Conservation (phyloP, 1,140 invertebrate genomes). For the Temnothorax nylanderi region DNA sequence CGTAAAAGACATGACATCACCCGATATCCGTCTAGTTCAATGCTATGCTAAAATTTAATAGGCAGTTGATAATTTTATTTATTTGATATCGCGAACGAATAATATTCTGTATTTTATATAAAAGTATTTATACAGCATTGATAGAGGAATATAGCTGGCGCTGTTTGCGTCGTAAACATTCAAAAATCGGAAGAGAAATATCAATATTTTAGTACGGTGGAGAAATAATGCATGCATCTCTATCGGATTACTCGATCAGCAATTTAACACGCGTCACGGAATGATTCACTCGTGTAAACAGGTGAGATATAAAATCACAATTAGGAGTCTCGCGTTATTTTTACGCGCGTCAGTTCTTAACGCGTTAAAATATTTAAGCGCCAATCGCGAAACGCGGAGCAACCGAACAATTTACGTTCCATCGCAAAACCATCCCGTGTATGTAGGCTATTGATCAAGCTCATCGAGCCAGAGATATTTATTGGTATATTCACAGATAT, state of each 20-base stretch:
- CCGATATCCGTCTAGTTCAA: background rate
- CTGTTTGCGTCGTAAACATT: background rate
- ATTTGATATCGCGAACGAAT: background rate
- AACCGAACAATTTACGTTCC: constrained; percentile 38
- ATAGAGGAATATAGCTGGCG: background rate
- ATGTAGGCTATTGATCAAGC: constrained; percentile 15
- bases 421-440: constrained; percentile 6
- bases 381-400: constrained; percentile 20
- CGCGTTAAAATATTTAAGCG: constrained; percentile 41
- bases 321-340: constrained; percentile 36
- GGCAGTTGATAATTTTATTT: background rate
- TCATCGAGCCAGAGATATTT: constrained; percentile 38
- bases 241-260: constrained; percentile 10
- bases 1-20: background rate
- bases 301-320: constrained; percentile 19
- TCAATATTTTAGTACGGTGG: constrained; percentile 2
- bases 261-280: constrained; percentile 5
- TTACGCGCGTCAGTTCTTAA: background rate
- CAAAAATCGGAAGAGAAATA: constrained; percentile 2
- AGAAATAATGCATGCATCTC: background rate
- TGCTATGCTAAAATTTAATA: background rate
- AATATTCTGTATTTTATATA: background rate
- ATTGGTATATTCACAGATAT: constrained; percentile 45
- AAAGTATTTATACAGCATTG: background rate
- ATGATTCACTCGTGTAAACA: constrained; percentile 22